A percentile compares a stretch with the other conserved stretches of the same genome.
These are phyloP conservation scores for Propithecus coquereli DNA, from an alignment of 2,113 vertebrate species.

Conservation along the genomic window DNA sequence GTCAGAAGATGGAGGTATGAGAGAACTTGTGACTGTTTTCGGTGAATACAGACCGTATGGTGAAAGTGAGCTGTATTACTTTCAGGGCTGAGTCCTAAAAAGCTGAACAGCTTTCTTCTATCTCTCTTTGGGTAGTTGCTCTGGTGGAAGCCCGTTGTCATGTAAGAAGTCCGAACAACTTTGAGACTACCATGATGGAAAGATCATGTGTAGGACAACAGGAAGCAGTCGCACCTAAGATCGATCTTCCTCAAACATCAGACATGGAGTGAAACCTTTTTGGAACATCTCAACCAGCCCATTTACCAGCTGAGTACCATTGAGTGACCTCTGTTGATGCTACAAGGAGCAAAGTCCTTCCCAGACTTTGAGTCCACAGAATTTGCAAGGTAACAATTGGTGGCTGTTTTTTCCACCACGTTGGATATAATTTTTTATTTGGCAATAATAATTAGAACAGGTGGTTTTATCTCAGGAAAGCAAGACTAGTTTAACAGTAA, in stretches of 20 bases:
- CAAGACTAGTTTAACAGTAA: neutral
- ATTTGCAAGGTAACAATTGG: neutral
- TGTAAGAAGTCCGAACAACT: neutral
- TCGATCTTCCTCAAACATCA: neutral
- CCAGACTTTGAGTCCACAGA: neutral
- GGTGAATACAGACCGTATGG: neutral
- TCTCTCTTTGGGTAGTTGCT: neutral
- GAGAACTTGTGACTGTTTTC: neutral
- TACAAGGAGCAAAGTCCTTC: neutral
- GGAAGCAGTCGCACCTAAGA: neutral
- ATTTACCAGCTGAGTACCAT: neutral
- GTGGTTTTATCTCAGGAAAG: neutral
- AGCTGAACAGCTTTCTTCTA: neutral
- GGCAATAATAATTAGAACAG: neutral
- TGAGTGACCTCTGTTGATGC: neutral
- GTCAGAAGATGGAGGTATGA: neutral
- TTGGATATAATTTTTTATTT: neutral
- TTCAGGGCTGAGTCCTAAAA: neutral
- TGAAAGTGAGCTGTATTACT: neutral
- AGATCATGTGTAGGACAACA: neutral
- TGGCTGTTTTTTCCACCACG: neutral
- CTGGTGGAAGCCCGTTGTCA: neutral
- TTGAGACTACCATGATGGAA: neutral
- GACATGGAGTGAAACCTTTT: neutral
- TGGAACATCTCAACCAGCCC: neutral